phyloP scores from a whole-genome alignment of 1,140 invertebrate genomes.

The Centruroides sculpturatus region DNA sequence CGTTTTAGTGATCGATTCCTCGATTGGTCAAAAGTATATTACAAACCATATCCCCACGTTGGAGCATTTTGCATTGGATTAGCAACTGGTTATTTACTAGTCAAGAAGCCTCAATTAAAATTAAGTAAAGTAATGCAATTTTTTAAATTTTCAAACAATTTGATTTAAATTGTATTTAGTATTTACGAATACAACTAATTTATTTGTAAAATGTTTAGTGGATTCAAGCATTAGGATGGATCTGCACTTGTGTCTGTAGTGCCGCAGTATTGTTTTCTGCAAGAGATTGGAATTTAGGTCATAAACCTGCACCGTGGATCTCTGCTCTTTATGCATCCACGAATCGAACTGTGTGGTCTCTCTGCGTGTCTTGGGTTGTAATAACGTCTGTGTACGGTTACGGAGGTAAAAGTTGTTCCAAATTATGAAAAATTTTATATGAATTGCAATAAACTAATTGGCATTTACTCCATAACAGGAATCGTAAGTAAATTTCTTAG shows the following conservation, averaged over 20 bases:
- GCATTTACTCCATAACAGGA: too few relatives aligned
- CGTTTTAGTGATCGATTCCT: too few relatives aligned
- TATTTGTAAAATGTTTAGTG: neutral
- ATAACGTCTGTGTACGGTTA: neutral
- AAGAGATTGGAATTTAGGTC: neutral
- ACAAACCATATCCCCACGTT: slow-evolving; percentile 4
- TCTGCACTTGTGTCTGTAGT: too few relatives aligned
- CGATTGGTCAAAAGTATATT: neutral
- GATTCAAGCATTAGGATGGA: neutral
- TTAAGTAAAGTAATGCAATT: too few relatives aligned
- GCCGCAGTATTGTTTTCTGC: neutral
- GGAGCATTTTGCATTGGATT: slow-evolving; percentile 4
- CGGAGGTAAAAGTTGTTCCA: neutral
- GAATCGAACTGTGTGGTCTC: neutral
- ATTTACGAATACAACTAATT: neutral
- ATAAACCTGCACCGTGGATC: too few relatives aligned
- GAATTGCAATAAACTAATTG: too few relatives aligned
- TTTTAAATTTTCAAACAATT: too few relatives aligned
- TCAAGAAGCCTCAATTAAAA: neutral
- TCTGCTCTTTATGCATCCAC: neutral
- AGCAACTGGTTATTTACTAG: neutral
- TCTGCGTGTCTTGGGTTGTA: neutral
- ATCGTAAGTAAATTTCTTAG: neutral
- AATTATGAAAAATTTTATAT: too few relatives aligned
- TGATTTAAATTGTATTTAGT: too few relatives aligned